Evolutionary conservation across 2,888 invertebrate species (phyloP).

Genomic region (Heliconius aoede): DNA sequence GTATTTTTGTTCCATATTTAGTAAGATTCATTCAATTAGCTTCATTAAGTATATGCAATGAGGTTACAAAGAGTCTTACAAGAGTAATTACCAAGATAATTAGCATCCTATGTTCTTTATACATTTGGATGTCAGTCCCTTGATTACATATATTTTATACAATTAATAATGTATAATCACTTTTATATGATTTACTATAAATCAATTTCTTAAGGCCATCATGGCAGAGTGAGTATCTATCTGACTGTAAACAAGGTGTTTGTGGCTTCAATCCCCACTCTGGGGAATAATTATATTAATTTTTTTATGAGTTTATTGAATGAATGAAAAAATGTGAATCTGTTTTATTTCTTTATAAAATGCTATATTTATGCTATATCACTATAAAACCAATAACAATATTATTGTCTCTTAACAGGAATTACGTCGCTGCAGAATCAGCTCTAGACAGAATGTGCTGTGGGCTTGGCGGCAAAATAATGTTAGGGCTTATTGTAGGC

Average conservation of each 20-base stretch:
- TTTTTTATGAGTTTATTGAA: neutral
- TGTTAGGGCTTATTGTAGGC: constrained; percentile 94
- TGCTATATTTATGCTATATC: too few relatives aligned
- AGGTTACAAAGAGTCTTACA: constrained; percentile 63
- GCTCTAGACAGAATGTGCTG: constrained; percentile 98
- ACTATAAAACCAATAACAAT: neutral
- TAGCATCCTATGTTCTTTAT: constrained; percentile 70
- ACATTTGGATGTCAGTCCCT: constrained; percentile 79
- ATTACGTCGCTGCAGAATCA: constrained; percentile 97
- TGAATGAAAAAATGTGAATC: neutral
- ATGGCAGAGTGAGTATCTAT: neutral
- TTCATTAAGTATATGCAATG: constrained; percentile 54
- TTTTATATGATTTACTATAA: neutral
- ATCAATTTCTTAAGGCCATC: neutral
- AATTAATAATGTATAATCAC: neutral
- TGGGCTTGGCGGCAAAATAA: constrained; percentile 95
- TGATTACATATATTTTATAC: constrained; percentile 58
- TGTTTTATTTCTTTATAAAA: too few relatives aligned
- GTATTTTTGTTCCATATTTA: neutral
- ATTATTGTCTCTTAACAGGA: constrained; percentile 83
- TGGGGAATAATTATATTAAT: neutral
- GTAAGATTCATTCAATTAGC: constrained; percentile 63
- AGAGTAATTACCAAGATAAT: constrained; percentile 74
- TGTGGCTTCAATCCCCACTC: neutral
- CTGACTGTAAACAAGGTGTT: neutral